Base-by-base conservation (phyloP, 2,888 invertebrate genomes). In the Cryptophagus acutangulus region DNA sequence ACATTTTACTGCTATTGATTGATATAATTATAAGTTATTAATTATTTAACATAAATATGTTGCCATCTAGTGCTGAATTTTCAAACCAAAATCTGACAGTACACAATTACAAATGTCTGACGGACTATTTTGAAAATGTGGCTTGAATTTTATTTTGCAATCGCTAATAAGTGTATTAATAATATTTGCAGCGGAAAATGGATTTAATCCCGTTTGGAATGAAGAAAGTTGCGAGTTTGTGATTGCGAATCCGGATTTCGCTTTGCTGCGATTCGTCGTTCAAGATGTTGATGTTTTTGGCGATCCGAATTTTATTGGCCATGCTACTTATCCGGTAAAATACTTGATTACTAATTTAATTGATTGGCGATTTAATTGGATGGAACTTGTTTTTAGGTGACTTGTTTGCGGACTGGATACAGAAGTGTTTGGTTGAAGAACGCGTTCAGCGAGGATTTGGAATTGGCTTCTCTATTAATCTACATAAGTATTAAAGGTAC, bases 221-320 rank as follows among this genome's bases (percentile, higher is more conserved):
- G 91, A 93, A 61, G 63, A 65, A 20, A 74, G 76, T 6, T 87
- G 87, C 68, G 84, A 87, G 57, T 92, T 94, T 65, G 80, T 82
- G 25, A 76, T 95, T 8, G 70, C 72, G 9, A 90, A 87, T 72
- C 90, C 93, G 0, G 77, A 87, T 38, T 76, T 91, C 61, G 90
- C 94, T 0, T 69, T 95, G 33, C 70, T 92, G 33, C 76, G 94
- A 24, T 94, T 96, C 68, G 76, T 87, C 26, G 88, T 94, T 0
- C 87, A 91, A 69, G 94, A 94, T 68, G 95, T 94, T 67, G 97
- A 99, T 65, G 89, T 94, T 75, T 97, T 99, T 71, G 94, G 94
- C 0, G 96, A 96, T 60, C 87, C 84, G 8, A 94, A 94, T 73
- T 94, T 96, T 67, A 86, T 96, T 45, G 96, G 96, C 1, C 97